Evolutionary conservation across 2,888 invertebrate species (phyloP).

Genomic region (Caenorhabditis drosophilae): DNA sequence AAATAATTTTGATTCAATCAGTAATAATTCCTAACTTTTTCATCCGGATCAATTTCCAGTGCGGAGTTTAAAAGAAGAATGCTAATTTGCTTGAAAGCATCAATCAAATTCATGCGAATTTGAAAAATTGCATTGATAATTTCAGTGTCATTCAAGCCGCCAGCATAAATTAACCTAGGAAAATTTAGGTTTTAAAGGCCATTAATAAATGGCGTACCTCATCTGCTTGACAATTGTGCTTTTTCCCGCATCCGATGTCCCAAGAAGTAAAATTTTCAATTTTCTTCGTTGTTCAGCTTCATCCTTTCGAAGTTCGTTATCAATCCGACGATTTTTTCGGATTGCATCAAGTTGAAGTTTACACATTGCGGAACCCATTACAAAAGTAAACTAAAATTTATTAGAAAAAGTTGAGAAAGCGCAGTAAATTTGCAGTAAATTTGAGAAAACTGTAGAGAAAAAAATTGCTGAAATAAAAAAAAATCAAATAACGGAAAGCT

Average conservation of each 20-base stretch:
- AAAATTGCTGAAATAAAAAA: too few species aligned
- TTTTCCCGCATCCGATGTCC: conserved; percentile 39
- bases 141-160: conserved; percentile 40
- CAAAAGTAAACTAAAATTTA: too few species aligned
- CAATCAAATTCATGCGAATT: conserved; percentile 34
- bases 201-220: conserved; percentile 16
- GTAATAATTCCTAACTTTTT: conserved; percentile 5
- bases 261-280: conserved; percentile 17
- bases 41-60: conserved; percentile 4
- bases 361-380: conserved; percentile 29
- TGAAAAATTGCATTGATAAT: conserved; percentile 37
- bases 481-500: too few species aligned
- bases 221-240: conserved; percentile 49
- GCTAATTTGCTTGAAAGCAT: conserved; percentile 32
- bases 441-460: too few species aligned
- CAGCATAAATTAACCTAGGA: conserved; percentile 24
- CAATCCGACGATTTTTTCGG: conserved; percentile 17
- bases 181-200: background rate
- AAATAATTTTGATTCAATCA: background rate
- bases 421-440: too few species aligned
- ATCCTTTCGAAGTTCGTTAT: conserved; percentile 19
- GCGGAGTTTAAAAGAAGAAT: conserved; percentile 17
- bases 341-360: conserved; percentile 24
- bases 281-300: conserved; percentile 19
- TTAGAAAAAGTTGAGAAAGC: too few species aligned